phyloP scores from a whole-genome alignment of 2,113 vertebrate species.

The Melospiza melodia region DNA sequence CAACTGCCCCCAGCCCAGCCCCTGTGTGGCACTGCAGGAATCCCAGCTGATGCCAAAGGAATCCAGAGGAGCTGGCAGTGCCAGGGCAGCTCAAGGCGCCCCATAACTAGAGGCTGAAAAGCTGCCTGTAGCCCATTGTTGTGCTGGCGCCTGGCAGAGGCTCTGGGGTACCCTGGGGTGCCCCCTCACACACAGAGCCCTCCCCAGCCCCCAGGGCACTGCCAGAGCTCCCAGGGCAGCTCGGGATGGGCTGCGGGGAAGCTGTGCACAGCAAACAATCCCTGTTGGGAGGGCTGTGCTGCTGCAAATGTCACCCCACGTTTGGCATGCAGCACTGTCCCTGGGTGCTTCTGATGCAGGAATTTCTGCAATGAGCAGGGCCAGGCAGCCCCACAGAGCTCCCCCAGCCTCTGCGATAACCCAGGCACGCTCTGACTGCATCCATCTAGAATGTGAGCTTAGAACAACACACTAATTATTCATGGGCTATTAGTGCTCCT shows the following conservation, averaged over 20 bases:
- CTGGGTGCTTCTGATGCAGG: background rate
- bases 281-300: background rate
- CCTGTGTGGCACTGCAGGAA: background rate
- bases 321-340: background rate
- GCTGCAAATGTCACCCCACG: accelerated
- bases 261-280: accelerated
- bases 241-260: background rate
- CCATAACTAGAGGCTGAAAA: background rate
- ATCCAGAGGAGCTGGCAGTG: background rate
- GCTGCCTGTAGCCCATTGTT: background rate
- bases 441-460: background rate
- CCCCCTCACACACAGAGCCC: background rate
- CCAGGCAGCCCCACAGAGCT: background rate
- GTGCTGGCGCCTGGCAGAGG: background rate
- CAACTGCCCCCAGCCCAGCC: background rate
- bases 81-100: background rate
- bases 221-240: background rate
- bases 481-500: background rate
- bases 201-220: background rate
- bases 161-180: background rate
- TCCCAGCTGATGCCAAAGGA: no score
- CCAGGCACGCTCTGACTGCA: background rate
- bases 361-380: background rate
- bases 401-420: background rate
- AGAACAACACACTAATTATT: background rate